phyloP scores from a whole-genome alignment of 2,888 invertebrate species.

The Brachypterus glaber region DNA sequence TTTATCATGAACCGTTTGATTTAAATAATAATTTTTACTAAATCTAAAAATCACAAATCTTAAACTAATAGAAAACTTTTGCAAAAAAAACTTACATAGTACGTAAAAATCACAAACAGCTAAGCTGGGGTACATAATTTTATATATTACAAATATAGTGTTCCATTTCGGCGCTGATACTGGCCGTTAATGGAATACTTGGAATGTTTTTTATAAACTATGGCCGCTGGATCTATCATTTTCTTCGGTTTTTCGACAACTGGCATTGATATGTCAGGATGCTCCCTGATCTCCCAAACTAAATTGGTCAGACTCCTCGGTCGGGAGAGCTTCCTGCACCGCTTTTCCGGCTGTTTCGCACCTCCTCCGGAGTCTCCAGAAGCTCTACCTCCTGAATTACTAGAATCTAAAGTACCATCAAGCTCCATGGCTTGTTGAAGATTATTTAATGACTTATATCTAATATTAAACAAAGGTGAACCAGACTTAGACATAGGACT shows the following conservation, averaged over 20 bases:
- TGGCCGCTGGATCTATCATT: slow-evolving; percentile 37
- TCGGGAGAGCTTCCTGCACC: slow-evolving; percentile 69
- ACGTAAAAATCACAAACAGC: slow-evolving; percentile 32
- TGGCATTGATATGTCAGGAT: slow-evolving; percentile 37
- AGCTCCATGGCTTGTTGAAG: slow-evolving; percentile 63
- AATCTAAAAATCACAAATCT: slow-evolving; percentile 28
- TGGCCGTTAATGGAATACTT: slow-evolving; percentile 42
- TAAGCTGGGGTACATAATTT: slow-evolving; percentile 21
- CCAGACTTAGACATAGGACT: slow-evolving; percentile 59
- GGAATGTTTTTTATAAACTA: slow-evolving; percentile 44
- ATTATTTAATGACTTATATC: slow-evolving; percentile 60
- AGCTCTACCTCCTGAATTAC: slow-evolving; percentile 78
- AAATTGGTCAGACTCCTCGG: slow-evolving; percentile 80
- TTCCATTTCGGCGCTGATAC: slow-evolving; percentile 27
- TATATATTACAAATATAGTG: slow-evolving; percentile 40
- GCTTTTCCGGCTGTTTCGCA: slow-evolving; percentile 72
- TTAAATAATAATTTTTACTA: slow-evolving; percentile 7
- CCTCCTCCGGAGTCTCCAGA: slow-evolving; percentile 71
- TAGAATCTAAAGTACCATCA: slow-evolving; percentile 76
- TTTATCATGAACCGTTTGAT: slow-evolving; percentile 1
- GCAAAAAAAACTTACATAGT: slow-evolving; percentile 21
- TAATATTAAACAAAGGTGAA: slow-evolving; percentile 67
- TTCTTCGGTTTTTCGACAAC: slow-evolving; percentile 32
- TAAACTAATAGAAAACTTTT: slow-evolving; percentile 17
- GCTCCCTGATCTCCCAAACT: slow-evolving; percentile 60